These are phyloP conservation scores for Oasisia sp. DNA, from an alignment of 2,888 invertebrate genomes.

Conservation along the genomic window DNA sequence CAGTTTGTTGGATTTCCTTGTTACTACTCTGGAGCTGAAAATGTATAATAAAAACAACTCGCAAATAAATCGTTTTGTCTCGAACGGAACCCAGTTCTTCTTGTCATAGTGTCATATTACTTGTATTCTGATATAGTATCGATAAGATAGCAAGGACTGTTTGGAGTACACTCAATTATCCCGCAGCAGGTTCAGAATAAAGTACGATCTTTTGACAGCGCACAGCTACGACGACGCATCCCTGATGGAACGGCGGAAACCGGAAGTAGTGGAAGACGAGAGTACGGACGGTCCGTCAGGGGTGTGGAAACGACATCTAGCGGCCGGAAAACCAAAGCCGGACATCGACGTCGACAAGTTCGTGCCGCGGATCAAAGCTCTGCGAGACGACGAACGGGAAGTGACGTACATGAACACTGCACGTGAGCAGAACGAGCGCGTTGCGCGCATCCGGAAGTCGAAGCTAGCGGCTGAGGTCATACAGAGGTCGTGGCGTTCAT, in stretches of 20 bases:
- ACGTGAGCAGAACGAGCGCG: slow-evolving; percentile 50
- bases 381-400: slow-evolving; percentile 52
- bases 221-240: not conserved
- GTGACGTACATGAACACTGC: slow-evolving; percentile 51
- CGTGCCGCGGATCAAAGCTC: slow-evolving; percentile 38
- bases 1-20: not conserved
- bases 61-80: not conserved
- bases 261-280: slow-evolving; percentile 22
- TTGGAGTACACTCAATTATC: no score
- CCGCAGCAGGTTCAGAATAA: no score
- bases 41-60: not conserved
- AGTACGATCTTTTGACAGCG: not conserved
- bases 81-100: no score
- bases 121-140: no score
- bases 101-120: no score
- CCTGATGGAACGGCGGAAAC: slow-evolving; percentile 21
- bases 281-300: not conserved
- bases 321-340: slow-evolving; percentile 19
- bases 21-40: not conserved
- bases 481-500: slow-evolving; percentile 54
- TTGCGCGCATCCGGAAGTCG: slow-evolving; percentile 53
- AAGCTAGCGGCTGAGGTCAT: slow-evolving; percentile 54
- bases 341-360: slow-evolving; percentile 33
- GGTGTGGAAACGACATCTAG: slow-evolving; percentile 22
- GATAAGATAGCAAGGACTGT: no score